Conservation (phyloP, 2,888 invertebrate species). For the Protonemura montana region DNA sequence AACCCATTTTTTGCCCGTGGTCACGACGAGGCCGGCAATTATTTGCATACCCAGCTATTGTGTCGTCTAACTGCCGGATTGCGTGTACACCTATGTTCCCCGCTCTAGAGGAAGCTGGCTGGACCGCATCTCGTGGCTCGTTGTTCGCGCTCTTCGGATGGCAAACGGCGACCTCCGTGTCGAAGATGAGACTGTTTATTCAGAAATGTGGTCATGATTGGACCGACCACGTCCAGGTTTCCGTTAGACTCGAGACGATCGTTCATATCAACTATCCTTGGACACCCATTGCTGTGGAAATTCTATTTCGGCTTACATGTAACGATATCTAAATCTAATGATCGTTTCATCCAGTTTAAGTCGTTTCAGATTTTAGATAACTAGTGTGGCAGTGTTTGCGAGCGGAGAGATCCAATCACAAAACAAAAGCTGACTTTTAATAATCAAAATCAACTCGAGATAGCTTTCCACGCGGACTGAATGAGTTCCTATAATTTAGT, state of each 20-base stretch:
- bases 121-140: neutral
- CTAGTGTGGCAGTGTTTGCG: neutral
- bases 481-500: neutral
- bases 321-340: neutral
- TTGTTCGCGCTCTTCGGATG: neutral
- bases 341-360: neutral
- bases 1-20: neutral
- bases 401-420: neutral
- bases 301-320: neutral
- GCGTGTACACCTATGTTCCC: neutral
- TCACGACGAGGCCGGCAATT: neutral
- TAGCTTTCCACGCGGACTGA: neutral
- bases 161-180: neutral
- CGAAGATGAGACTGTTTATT: slow-evolving; percentile 23
- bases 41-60: neutral
- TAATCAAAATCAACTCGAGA: neutral
- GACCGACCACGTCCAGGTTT: neutral
- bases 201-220: slow-evolving; percentile 22
- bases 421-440: neutral
- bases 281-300: neutral
- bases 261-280: neutral
- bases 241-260: neutral
- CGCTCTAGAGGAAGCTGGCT: neutral
- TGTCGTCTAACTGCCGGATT: neutral
- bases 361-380: neutral